Evolutionary conservation across 1,140 invertebrate genomes (phyloP).

Genomic region (Trinorchestia longiramus): DNA sequence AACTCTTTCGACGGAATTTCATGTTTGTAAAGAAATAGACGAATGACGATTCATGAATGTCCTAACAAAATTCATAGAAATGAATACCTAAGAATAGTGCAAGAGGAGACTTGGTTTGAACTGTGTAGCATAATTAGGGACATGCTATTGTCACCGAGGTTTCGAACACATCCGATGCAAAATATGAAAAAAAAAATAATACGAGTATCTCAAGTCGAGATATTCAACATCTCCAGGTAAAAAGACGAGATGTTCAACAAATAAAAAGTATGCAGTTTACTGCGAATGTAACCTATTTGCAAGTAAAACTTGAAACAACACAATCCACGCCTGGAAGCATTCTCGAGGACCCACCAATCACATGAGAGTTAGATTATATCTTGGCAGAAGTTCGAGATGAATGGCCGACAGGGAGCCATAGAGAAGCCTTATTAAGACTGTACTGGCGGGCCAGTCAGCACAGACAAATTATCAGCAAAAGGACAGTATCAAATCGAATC

Average conservation of each 20-base stretch:
- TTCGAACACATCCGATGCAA: not conserved
- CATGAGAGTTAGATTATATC: not conserved
- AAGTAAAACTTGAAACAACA: not conserved
- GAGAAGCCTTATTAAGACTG: not conserved
- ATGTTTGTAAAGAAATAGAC: not conserved
- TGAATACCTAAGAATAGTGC: not conserved
- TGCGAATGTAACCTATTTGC: not conserved
- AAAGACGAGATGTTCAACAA: not conserved
- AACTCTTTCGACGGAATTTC: not conserved
- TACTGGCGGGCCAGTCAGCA: not conserved
- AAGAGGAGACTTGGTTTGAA: not conserved
- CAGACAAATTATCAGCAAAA: not conserved
- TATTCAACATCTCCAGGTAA: not conserved
- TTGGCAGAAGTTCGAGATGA: not conserved
- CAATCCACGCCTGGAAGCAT: not conserved
- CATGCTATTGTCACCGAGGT: not conserved
- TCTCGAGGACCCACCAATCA: not conserved
- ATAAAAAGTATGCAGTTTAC: not conserved
- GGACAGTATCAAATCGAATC: not conserved
- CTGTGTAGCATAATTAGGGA: not conserved
- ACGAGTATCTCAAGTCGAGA: not conserved
- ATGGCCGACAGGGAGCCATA: conserved; percentile 4
- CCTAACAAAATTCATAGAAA: not conserved
- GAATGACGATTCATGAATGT: not conserved
- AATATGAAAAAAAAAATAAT: not conserved